These are phyloP conservation scores for Tretioscincus oriximinensis DNA, from an alignment of 2,113 vertebrate genomes.

Conservation along the genomic window DNA sequence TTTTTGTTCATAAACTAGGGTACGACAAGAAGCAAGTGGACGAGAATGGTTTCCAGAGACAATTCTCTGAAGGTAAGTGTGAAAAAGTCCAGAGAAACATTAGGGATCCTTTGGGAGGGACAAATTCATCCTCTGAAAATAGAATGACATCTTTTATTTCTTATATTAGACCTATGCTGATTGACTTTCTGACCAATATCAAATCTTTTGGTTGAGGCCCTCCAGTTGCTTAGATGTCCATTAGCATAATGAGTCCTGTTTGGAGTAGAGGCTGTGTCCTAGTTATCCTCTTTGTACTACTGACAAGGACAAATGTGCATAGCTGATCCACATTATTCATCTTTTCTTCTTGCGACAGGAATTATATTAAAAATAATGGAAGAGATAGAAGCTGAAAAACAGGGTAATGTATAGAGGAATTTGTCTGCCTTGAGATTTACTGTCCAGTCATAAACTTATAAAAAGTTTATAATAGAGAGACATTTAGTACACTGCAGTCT, in stretches of 20 bases:
- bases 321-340: conserved; percentile 4
- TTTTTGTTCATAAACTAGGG: too few relatives aligned
- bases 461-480: fast-evolving
- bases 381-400: conserved; percentile 21
- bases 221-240: background rate
- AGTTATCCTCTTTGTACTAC: conserved; percentile 19
- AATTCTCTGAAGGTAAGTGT: too few relatives aligned
- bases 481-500: conserved; percentile 7
- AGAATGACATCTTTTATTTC: background rate
- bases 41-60: too few relatives aligned
- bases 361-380: conserved; percentile 34
- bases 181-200: background rate
- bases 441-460: conserved; percentile 12
- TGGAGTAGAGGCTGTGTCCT: fast-evolving
- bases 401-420: conserved; percentile 28
- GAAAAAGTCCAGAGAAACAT: background rate
- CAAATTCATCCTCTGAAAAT: background rate
- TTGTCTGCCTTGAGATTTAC: conserved; percentile 26
- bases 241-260: conserved; percentile 15
- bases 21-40: too few relatives aligned
- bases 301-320: conserved; percentile 8
- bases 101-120: background rate
- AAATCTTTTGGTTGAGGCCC: background rate
- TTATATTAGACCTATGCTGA: background rate
- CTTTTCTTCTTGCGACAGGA: conserved; percentile 16